A percentile compares a stretch with the other conserved stretches of the same genome.
Conservation (phyloP, 2,113 vertebrate species). For the Barnardius zonarius region DNA sequence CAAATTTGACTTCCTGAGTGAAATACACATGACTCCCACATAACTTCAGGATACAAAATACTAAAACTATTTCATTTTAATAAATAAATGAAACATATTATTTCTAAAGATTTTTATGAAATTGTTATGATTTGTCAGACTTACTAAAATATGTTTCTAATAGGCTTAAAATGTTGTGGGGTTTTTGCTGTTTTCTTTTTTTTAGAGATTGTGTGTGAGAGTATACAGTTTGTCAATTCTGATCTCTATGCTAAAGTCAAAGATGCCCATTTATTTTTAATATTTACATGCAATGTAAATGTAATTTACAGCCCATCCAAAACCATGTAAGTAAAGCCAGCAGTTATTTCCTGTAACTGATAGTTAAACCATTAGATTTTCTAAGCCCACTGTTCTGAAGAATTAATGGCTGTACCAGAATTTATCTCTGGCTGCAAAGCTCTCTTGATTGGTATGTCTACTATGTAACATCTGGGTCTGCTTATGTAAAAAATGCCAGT, state of each 20-base stretch:
- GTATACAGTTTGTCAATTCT: not conserved
- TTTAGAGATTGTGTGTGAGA: not conserved
- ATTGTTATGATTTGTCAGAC: not conserved
- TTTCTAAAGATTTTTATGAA: not conserved
- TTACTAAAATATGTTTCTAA: not conserved
- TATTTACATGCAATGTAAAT: not conserved
- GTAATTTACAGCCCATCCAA: not conserved
- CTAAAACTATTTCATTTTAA: not conserved
- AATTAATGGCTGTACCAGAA: not conserved
- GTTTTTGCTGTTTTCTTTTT: not conserved
- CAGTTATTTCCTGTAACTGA: not conserved
- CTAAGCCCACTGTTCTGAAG: not conserved
- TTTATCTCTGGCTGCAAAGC: not conserved
- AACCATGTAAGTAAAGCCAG: not conserved
- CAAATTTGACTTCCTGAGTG: not conserved
- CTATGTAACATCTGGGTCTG: not conserved
- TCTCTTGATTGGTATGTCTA: not conserved
- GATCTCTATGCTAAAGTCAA: not conserved
- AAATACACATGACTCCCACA: not conserved
- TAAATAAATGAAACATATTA: not conserved
- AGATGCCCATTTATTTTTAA: not conserved
- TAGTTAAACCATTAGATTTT: not conserved
- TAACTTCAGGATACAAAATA: not conserved
- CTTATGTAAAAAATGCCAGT: not conserved
- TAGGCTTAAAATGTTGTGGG: not conserved